Evolutionary conservation across 2,113 vertebrate species (phyloP).

Genomic region (Vimba vimba): DNA sequence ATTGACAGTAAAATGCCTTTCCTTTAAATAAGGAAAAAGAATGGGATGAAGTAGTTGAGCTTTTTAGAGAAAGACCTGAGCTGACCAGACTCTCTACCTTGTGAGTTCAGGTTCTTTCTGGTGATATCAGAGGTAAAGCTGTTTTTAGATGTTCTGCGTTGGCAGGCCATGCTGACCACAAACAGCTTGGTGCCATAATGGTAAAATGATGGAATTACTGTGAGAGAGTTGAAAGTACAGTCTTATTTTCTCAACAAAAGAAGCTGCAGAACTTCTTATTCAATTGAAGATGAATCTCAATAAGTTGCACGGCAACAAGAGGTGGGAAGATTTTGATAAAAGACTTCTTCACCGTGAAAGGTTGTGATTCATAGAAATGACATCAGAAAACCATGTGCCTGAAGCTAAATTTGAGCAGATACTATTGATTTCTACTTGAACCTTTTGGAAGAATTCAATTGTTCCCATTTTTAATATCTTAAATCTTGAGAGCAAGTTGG

Average conservation of each 20-base stretch:
- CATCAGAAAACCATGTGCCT: not conserved
- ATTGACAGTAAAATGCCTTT: too few relatives aligned
- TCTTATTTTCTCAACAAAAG: slow-evolving; percentile 16
- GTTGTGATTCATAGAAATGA: not conserved
- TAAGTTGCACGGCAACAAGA: not conserved
- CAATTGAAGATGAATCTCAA: not conserved
- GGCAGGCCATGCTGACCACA: slow-evolving; percentile 29
- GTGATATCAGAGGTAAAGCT: slow-evolving; percentile 6
- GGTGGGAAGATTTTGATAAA: not conserved
- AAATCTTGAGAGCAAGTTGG: not conserved
- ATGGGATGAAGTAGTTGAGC: not conserved
- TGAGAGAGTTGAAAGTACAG: not conserved
- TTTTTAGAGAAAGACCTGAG: not conserved
- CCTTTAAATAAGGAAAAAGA: not conserved
- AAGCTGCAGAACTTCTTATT: not conserved
- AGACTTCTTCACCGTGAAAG: not conserved
- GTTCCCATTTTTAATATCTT: not conserved
- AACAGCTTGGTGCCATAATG: slow-evolving; percentile 14
- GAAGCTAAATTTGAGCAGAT: not conserved
- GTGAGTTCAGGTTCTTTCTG: not conserved
- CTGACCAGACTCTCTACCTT: not conserved
- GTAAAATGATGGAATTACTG: not conserved
- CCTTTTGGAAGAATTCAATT: not conserved
- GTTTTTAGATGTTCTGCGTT: not conserved
- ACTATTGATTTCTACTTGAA: not conserved